These are phyloP conservation scores for Synergus umbraculus DNA, from an alignment of 2,888 invertebrate species.

Conservation along the genomic window DNA sequence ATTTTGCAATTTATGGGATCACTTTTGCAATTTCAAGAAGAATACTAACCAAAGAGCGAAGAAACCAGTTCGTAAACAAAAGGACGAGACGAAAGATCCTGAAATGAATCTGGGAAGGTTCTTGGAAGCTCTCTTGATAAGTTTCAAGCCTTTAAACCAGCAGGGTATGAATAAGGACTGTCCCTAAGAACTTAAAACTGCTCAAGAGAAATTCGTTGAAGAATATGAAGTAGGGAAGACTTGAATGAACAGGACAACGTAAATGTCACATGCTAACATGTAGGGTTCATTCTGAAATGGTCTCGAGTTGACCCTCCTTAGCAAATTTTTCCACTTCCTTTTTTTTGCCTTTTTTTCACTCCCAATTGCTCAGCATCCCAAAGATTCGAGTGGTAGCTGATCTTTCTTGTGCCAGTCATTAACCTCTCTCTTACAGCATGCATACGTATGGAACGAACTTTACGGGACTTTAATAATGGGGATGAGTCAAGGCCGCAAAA, in stretches of 20 bases:
- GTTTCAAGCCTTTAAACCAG: constrained; percentile 18
- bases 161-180: not conserved
- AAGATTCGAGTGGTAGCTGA: constrained; percentile 36
- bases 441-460: constrained; percentile 32
- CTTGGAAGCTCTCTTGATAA: constrained; percentile 13
- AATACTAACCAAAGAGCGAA: not conserved
- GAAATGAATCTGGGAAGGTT: constrained; percentile 31
- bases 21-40: not conserved
- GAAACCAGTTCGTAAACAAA: constrained; percentile 29
- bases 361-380: not conserved
- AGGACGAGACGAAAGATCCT: not conserved
- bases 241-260: not conserved
- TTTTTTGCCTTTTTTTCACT: not conserved
- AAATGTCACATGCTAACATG: not conserved
- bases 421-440: constrained; percentile 29
- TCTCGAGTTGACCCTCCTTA: not conserved
- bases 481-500: constrained; percentile 35
- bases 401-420: constrained; percentile 32
- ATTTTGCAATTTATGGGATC: not conserved
- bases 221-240: constrained; percentile 1
- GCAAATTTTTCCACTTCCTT: not conserved
- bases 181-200: constrained; percentile 1
- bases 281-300: not conserved
- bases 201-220: not conserved
- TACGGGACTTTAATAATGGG: constrained; percentile 41